phyloP scores from a whole-genome alignment of 2,797 vertebrate genomes.

The Pachyuromys duprasi region DNA sequence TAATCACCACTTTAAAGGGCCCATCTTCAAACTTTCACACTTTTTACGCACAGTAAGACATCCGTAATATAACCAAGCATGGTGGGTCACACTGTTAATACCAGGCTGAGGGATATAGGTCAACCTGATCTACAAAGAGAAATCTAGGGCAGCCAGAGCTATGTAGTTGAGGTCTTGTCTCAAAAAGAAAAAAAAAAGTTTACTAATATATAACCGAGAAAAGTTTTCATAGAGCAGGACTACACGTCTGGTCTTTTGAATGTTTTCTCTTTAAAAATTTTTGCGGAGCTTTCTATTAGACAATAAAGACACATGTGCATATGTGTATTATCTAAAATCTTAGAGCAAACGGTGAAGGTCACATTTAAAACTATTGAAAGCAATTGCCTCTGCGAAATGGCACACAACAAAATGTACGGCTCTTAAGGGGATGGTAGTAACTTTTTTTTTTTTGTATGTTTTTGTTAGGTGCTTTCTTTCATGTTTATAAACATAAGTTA shows the following conservation, averaged over 20 bases:
- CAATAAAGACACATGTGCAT: background rate
- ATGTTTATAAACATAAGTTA: background rate
- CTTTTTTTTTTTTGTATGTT: background rate
- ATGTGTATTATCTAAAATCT: background rate
- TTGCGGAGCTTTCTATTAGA: background rate
- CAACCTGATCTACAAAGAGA: background rate
- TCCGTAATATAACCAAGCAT: background rate
- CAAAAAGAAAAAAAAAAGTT: background rate
- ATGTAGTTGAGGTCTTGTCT: background rate
- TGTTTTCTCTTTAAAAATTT: background rate
- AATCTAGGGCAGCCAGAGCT: background rate
- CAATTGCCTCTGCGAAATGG: background rate
- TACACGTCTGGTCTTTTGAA: background rate
- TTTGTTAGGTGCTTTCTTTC: background rate
- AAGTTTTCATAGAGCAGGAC: background rate
- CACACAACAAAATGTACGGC: too few relatives aligned
- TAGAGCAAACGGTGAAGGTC: background rate
- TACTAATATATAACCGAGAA: background rate
- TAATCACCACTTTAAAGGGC: background rate
- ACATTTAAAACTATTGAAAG: background rate
- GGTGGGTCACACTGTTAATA: background rate
- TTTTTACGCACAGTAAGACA: background rate
- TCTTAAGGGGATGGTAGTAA: background rate
- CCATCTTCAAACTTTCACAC: background rate
- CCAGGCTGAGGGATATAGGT: background rate